These are phyloP conservation scores for Parnassius smintheus DNA, from an alignment of 2,888 invertebrate species.

Conservation along the genomic window DNA sequence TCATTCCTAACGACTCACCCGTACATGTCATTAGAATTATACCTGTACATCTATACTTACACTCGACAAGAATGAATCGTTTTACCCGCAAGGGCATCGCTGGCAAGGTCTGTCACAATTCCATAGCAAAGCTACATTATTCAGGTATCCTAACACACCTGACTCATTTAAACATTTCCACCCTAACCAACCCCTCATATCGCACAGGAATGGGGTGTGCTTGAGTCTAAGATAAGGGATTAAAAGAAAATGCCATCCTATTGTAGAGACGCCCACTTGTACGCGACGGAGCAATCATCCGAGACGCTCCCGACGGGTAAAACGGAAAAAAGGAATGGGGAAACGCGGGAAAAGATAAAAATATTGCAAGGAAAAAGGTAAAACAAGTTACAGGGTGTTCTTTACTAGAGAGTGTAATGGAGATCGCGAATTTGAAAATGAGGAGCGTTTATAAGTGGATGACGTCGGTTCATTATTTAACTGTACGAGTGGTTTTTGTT, in stretches of 20 bases:
- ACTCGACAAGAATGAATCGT: constrained; percentile 17
- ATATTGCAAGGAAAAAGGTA: constrained; percentile 44
- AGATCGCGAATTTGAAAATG: constrained; percentile 36
- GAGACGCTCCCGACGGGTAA: constrained; percentile 51
- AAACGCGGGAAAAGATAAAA: constrained; percentile 44
- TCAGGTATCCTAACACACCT: constrained; percentile 37
- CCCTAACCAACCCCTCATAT: constrained; percentile 39
- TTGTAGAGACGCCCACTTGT: constrained; percentile 51
- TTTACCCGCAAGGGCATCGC: constrained; percentile 14
- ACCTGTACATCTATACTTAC: neutral
- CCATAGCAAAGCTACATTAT: constrained; percentile 18
- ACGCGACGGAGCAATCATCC: constrained; percentile 54
- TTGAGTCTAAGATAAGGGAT: constrained; percentile 56
- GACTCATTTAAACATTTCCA: constrained; percentile 56
- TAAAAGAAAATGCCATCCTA: constrained; percentile 65
- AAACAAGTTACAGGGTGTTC: constrained; percentile 43
- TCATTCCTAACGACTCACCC: neutral
- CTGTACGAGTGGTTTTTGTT: neutral
- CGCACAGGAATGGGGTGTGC: constrained; percentile 37
- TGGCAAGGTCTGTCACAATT: constrained; percentile 35
- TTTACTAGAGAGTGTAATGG: constrained; percentile 39
- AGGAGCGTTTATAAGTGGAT: constrained; percentile 28
- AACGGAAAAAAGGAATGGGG: constrained; percentile 40
- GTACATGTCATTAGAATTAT: constrained; percentile 13
- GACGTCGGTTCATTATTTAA: constrained; percentile 7